These are phyloP conservation scores for Leptonema lineaticorne DNA, from an alignment of 1,140 invertebrate genomes.

Conservation along the genomic window DNA sequence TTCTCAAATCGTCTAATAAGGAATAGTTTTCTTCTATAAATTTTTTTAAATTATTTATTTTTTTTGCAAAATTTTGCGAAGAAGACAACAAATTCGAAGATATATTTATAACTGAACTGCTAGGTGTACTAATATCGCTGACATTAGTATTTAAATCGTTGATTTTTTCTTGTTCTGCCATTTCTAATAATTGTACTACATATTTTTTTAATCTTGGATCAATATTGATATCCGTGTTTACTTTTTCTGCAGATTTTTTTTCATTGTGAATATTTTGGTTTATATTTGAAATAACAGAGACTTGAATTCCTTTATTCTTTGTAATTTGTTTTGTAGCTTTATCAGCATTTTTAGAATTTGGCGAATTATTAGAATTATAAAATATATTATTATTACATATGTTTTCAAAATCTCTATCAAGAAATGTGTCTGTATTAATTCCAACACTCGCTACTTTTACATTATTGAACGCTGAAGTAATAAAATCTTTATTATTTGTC, in stretches of 20 bases:
- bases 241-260: too few relatives aligned
- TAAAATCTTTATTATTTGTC: not conserved
- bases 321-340: not conserved
- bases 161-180: constrained; percentile 54
- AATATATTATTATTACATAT: not conserved
- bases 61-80: constrained; percentile 45
- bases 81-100: constrained; percentile 44
- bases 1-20: constrained; percentile 41
- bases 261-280: not conserved
- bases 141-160: constrained; percentile 56
- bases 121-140: constrained; percentile 56
- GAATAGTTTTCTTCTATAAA: constrained; percentile 46
- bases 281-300: not conserved
- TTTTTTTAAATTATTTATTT: constrained; percentile 44
- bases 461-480: not conserved
- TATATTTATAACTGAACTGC: constrained; percentile 55
- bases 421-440: not conserved
- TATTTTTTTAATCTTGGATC: constrained; percentile 50
- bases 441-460: not conserved
- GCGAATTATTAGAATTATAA: not conserved
- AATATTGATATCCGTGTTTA: constrained; percentile 7
- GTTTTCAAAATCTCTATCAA: not conserved
- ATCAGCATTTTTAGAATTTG: not conserved
- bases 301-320: not conserved
- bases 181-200: constrained; percentile 54